Evolutionary conservation across 1,140 invertebrate species (phyloP), one percentile per base, ranked within the genome.

Genomic region (Zaprionus lachaisei): DNA sequence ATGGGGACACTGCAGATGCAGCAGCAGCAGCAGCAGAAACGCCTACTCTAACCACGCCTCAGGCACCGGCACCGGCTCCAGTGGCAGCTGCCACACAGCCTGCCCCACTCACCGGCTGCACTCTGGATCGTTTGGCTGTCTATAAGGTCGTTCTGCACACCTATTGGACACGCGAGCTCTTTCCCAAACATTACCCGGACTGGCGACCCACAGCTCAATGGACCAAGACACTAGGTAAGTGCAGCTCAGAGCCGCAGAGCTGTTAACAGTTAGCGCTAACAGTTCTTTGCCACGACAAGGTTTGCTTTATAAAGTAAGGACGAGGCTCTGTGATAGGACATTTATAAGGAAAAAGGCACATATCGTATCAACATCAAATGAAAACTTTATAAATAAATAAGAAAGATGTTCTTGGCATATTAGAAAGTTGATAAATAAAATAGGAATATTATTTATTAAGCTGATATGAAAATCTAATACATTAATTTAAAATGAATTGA

Each of bases 131-230:
- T 73, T 92, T 98, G 92, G 97, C 96, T 54, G 95, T 97, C 72
- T 98, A 98, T 93, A 95, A 96, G 91, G 95, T 98, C 92, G 96
- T 97, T 31, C 93, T 98, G 86, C 95, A 97, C 91, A 98, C 97
- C 41, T 97, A 97, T 91, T 98, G 97, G 98, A 97, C 96, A n/a
- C 94, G 96, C 63, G 95, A 97, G 75, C 95, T 95, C 83, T 98
- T 98, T 91, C 97, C 97, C 24, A 97, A 97, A 89, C 97, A 98
- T 93, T 98, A 97, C 93, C 97, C 98, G 1, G 96, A 97, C 91
- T 98, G 97, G 96, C 95, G 97, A 92, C 97, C 97, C 17, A 96
- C 96, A 1, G 97, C 98, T 4, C 97, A 98, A 93, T 98, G 97
- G 96, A 97, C 97, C 86, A 97, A 97, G 93, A 94, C 98, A 72